Percentiles rank a stretch among this genome's conserved stretches.
phyloP scores from a whole-genome alignment of 2,113 vertebrate species.

The Vimba vimba region DNA sequence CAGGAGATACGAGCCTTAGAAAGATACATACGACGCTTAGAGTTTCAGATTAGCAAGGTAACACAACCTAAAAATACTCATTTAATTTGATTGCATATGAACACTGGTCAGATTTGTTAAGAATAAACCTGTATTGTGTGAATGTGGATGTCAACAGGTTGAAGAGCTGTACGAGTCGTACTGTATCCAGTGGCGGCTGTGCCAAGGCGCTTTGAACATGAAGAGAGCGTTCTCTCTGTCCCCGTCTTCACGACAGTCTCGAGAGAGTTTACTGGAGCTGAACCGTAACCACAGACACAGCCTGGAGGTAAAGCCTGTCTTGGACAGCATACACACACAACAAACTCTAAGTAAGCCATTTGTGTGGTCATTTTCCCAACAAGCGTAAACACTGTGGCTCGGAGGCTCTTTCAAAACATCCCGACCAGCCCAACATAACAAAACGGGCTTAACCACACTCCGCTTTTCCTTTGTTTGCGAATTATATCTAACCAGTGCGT shows the following conservation, averaged over 20 bases:
- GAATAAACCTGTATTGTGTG: background rate
- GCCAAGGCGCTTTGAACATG: constrained; percentile 92
- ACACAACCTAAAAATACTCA: constrained; percentile 22
- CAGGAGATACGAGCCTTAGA: constrained; percentile 92
- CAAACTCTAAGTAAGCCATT: background rate
- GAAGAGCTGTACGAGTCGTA: constrained; percentile 96
- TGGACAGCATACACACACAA: background rate
- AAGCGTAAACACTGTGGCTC: background rate
- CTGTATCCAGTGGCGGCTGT: constrained; percentile 89
- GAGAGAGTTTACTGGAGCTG: constrained; percentile 91
- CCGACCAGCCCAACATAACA: background rate
- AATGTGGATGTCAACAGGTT: constrained; percentile 74
- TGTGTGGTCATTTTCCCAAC: constrained; percentile 4
- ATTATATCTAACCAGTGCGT: background rate
- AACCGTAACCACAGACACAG: constrained; percentile 87
- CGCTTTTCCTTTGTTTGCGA: background rate
- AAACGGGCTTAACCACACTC: background rate
- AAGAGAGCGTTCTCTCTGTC: constrained; percentile 86
- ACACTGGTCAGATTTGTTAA: background rate
- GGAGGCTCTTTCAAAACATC: background rate
- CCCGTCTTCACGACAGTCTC: constrained; percentile 85
- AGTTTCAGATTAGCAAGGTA: constrained; percentile 98
- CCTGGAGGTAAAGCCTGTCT: constrained; percentile 79
- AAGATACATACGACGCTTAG: constrained; percentile 87
- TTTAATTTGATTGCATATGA: background rate